Conservation (phyloP, 1,140 invertebrate species). For the Amphibalanus amphitrite region DNA sequence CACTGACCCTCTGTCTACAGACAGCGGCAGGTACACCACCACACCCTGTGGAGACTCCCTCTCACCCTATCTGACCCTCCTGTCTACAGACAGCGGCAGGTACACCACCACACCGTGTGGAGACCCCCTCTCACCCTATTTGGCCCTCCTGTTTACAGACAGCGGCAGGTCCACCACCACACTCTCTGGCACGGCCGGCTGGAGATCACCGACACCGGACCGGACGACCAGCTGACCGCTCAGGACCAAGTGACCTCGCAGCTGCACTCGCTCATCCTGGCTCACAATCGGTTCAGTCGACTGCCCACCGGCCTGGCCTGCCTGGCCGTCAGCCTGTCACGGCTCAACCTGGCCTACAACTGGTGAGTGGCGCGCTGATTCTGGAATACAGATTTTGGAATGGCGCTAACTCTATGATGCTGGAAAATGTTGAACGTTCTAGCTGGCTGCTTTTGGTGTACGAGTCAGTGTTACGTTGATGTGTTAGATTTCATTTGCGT, state of each 20-base stretch:
- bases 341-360: slow-evolving; percentile 84
- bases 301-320: slow-evolving; percentile 78
- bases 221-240: slow-evolving; percentile 10
- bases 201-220: slow-evolving; percentile 47
- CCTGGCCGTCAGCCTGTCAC: slow-evolving; percentile 60
- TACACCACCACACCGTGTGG: slow-evolving; percentile 39
- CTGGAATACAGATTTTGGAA: too few species aligned
- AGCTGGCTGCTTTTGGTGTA: too few species aligned
- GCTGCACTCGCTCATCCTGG: slow-evolving; percentile 59
- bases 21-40: too few species aligned
- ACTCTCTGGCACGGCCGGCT: slow-evolving; percentile 51
- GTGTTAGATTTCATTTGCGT: too few species aligned
- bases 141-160: slow-evolving; percentile 5
- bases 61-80: neutral
- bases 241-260: slow-evolving; percentile 27
- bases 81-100: slow-evolving; percentile 24
- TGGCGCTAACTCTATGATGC: too few species aligned
- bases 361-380: slow-evolving; percentile 22
- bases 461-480: too few species aligned
- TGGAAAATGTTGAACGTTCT: too few species aligned
- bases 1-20: too few species aligned
- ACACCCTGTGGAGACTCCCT: neutral
- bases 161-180: slow-evolving; percentile 38
- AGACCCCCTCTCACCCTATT: neutral
- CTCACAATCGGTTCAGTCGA: slow-evolving; percentile 73